Base-by-base conservation (phyloP, 2,888 invertebrate species). In the Melanostoma scalare region DNA sequence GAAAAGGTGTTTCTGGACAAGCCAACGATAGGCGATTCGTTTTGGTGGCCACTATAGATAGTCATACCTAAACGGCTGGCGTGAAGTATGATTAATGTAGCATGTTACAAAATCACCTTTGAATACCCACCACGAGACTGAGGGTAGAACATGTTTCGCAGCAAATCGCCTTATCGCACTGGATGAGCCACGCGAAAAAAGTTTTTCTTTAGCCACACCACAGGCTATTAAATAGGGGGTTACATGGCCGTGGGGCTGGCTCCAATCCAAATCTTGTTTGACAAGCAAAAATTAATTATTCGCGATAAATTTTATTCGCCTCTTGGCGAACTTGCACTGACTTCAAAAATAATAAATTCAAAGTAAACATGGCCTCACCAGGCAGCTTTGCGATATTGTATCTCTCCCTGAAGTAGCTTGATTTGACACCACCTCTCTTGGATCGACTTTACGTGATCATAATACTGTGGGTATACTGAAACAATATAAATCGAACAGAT, bases 211-310 rank as follows among this genome's bases (percentile, higher is more conserved):
- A 60, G 63, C 46, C 71, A 48, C 55, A 55, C 40, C 67, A 58
- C 52, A 6, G 44, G 44, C 46, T 5, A n/a, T 40, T 36, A n/a
- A 36, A 31, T 36, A 74, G 60, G 74, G 65, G 67, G 74, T 30
- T 52, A 40, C 5, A 5, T 61, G 68, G 68, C 71, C 72, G 63
- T 61, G 75, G 4, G 75, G 56, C 75, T 71, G 85, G 68, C 75
- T 84, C 20, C 67, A 79, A 69, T 84, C 79, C 71, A 79, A 72
- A 85, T 76, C 72, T 85, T 85, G 85, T 85, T 85, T 80, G 85
- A 80, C 85, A 85, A 76, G 80, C 75, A 76, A 63, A 68, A 73
- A 85, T 85, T 85, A 85, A 80, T 85, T 80, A 74, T 80, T 75
- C 46, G 56, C 35, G 76, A 85, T 80, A 76, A 80, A 80, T 76